A percentile compares a stretch with the other conserved stretches of the same genome.
Conservation (phyloP, 2,797 vertebrate genomes). For the Phrynocephalus guinanensis region DNA sequence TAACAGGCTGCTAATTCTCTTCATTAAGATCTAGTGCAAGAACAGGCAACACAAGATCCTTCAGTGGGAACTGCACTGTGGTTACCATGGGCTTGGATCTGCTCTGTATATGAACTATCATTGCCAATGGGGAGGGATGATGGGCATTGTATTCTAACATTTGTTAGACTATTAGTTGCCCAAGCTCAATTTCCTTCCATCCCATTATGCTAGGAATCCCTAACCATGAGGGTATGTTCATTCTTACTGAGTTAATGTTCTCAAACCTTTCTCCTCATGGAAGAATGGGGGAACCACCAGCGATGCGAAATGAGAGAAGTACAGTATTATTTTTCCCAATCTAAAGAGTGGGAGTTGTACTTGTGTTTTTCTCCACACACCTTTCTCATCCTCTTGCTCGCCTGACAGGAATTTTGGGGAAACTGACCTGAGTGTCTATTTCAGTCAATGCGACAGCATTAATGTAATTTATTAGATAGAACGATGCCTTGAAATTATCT, state of each 20-base stretch:
- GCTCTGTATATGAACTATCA: too few species aligned
- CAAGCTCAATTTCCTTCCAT: background rate
- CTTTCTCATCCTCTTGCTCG: background rate
- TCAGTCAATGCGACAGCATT: background rate
- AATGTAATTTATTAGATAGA: background rate
- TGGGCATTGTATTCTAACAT: too few species aligned
- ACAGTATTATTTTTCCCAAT: background rate
- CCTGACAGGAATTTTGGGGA: background rate
- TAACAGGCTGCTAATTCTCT: background rate
- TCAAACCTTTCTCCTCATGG: background rate
- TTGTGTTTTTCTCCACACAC: background rate
- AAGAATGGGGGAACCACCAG: background rate
- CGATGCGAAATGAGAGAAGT: background rate
- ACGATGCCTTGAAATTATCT: background rate
- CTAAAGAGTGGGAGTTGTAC: background rate
- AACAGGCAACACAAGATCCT: background rate
- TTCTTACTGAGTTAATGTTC: background rate
- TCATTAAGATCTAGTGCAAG: background rate
- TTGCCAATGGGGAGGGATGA: too few species aligned
- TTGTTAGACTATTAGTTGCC: too few species aligned
- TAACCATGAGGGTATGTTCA: background rate
- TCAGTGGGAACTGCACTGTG: background rate
- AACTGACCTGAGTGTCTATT: background rate
- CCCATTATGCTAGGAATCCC: background rate
- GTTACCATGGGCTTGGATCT: background rate